A percentile compares a stretch with the other conserved stretches of the same genome.
phyloP scores from a whole-genome alignment of 2,797 vertebrate genomes.

The Hydrocynus forskahlii region DNA sequence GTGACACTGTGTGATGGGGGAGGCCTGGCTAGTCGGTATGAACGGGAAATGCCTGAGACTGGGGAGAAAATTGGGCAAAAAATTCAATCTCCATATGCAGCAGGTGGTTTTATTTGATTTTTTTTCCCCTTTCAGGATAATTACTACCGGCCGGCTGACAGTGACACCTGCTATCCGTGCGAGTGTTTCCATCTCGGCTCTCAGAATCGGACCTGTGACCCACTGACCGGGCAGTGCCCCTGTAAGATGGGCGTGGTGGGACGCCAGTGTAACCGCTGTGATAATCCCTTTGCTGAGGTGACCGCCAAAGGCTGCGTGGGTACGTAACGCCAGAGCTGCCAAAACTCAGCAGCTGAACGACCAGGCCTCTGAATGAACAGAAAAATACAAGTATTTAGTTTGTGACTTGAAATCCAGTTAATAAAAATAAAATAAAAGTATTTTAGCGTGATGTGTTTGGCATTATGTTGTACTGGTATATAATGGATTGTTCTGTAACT shows the following conservation, averaged over 20 bases:
- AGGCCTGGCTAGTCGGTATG: too few relatives aligned
- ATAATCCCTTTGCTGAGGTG: conserved; percentile 88
- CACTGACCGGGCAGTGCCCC: conserved; percentile 81
- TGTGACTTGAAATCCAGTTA: not conserved
- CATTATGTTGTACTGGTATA: not conserved
- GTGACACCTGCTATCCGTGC: conserved; percentile 82
- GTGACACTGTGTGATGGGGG: too few relatives aligned
- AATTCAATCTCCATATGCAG: not conserved
- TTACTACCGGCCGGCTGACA: conserved; percentile 78
- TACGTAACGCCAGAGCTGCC: conserved; percentile 59
- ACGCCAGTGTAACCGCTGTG: conserved; percentile 87
- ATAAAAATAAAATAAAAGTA: not conserved
- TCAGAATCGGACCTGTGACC: conserved; percentile 78
- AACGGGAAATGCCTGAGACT: too few relatives aligned
- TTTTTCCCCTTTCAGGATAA: conserved; percentile 76
- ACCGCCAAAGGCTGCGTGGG: conserved; percentile 84
- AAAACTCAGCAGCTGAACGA: not conserved
- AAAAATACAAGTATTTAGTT: too few relatives aligned
- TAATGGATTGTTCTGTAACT: too few relatives aligned
- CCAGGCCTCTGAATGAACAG: not conserved
- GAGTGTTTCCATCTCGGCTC: conserved; percentile 85
- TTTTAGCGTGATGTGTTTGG: not conserved
- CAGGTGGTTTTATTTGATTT: not conserved
- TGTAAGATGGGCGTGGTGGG: conserved; percentile 86
- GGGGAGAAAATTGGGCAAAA: too few relatives aligned